These are phyloP conservation scores for Hydriomena furcata DNA, from an alignment of 2,888 invertebrate species.

Conservation along the genomic window DNA sequence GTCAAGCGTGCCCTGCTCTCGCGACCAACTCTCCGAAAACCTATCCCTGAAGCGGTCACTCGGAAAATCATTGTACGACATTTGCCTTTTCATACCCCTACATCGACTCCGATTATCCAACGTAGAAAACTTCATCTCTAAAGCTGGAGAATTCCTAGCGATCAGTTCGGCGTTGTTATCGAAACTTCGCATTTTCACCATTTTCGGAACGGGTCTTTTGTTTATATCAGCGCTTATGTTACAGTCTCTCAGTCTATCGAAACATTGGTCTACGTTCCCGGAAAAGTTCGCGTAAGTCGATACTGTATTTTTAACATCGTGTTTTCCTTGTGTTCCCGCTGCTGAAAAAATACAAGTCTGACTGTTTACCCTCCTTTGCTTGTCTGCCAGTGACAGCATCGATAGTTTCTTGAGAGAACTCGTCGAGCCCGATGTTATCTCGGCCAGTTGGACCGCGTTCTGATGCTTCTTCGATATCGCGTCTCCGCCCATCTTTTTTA, in stretches of 20 bases:
- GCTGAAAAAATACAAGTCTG: slow-evolving; percentile 74
- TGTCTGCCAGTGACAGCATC: slow-evolving; percentile 75
- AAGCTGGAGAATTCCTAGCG: slow-evolving; percentile 59
- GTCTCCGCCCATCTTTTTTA: slow-evolving; percentile 78
- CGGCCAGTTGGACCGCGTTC: slow-evolving; percentile 75
- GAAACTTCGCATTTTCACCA: slow-evolving; percentile 70
- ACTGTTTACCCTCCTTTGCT: slow-evolving; percentile 71
- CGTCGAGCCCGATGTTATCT: slow-evolving; percentile 74
- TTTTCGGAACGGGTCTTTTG: slow-evolving; percentile 55
- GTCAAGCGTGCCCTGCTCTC: slow-evolving; percentile 61
- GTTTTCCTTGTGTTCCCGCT: slow-evolving; percentile 66
- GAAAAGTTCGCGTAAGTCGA: slow-evolving; percentile 78
- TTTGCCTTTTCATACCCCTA: slow-evolving; percentile 74
- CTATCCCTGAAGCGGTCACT: slow-evolving; percentile 71
- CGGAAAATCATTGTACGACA: slow-evolving; percentile 80
- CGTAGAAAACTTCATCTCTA: slow-evolving; percentile 75
- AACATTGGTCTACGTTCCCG: slow-evolving; percentile 78
- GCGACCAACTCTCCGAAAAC: slow-evolving; percentile 62
- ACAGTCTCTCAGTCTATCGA: slow-evolving; percentile 71
- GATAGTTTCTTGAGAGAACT: slow-evolving; percentile 75
- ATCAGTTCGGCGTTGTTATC: slow-evolving; percentile 69
- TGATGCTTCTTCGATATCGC: slow-evolving; percentile 75
- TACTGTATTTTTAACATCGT: slow-evolving; percentile 64
- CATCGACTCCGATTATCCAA: slow-evolving; percentile 76
- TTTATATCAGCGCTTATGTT: slow-evolving; percentile 56